Base-by-base conservation (phyloP, 1,140 invertebrate genomes). In the Zaprionus ornatus region DNA sequence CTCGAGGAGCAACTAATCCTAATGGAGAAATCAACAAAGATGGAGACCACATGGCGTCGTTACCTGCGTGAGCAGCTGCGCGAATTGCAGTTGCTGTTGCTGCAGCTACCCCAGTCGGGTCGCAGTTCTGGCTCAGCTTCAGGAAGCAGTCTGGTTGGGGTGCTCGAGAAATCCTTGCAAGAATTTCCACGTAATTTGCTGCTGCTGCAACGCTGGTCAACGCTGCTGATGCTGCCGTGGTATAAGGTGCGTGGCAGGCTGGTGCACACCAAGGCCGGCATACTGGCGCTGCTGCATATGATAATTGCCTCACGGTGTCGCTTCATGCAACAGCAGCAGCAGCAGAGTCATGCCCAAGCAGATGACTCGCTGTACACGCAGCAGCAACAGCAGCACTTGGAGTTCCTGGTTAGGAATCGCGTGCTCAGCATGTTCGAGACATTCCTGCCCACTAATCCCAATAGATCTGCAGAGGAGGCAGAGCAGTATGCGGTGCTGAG, bases 131-230 rank as follows among this genome's bases (percentile, higher is more conserved):
- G 29, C 9, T 32, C 29, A 10, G 29, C 29, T 40, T 7, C 75
- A 69, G 9, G 42, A 32, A 81, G 79, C 74, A 74, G 84, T 2
- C 55, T 94, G n/a, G 72, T 90, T 23, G 59, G 91, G 1, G 64
- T 91, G 1, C 60, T 94, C 12, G 64, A 77, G 27, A 62, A 64
- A 4, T 93, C 93, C 6, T 80, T 95, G 19, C 66, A 91, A 2
- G 76, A 91, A 29, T 95, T 93, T 83, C 94, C 95, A 2, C 93
- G 94, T 66, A 96, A 96, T 90, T 82, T 94, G 55, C 93, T 93
- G 60, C 77, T 95, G 3, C 90, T 95, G 12, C 78, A 91, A 12
- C 42, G 56, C 9, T 90, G 80, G 70, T 57, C 84, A 6, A 75
- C 56, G 10, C 60, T 85, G 0, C 25, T 9, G 1, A 75, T 74